These are phyloP conservation scores for Erannis defoliaria DNA, from an alignment of 2,888 invertebrate genomes.

Conservation along the genomic window DNA sequence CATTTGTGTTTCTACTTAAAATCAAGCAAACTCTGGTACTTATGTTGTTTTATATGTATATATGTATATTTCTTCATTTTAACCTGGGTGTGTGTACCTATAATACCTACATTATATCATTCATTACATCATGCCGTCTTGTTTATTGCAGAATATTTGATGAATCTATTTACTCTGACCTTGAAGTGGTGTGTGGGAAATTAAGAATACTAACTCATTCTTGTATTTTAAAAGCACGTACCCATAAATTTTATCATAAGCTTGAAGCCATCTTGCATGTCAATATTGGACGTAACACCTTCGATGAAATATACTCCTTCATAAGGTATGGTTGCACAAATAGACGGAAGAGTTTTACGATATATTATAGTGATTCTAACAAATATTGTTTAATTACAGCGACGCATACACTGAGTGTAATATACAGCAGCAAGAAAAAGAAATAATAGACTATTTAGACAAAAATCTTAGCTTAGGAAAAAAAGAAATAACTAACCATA, in stretches of 20 bases:
- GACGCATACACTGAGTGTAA: conserved; percentile 83
- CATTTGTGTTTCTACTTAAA: background rate
- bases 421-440: conserved; percentile 79
- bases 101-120: too few species aligned
- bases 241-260: conserved; percentile 85
- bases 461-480: conserved; percentile 58
- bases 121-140: conserved; percentile 28
- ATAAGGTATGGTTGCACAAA: conserved; percentile 66
- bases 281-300: conserved; percentile 80
- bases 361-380: conserved; percentile 5
- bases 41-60: background rate
- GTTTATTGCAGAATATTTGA: conserved; percentile 86
- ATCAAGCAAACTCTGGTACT: background rate
- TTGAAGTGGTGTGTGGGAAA: conserved; percentile 87
- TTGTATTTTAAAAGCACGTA: conserved; percentile 87
- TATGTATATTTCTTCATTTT: background rate
- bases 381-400: conserved; percentile 59
- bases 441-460: conserved; percentile 77
- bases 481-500: conserved; percentile 47
- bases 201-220: conserved; percentile 86
- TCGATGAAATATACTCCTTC: conserved; percentile 85
- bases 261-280: conserved; percentile 84
- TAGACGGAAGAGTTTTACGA: conserved; percentile 1
- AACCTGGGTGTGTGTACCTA: background rate
- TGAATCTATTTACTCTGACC: conserved; percentile 87